Percentiles rank a stretch among this genome's conserved stretches.
Conservation (phyloP, 2,797 vertebrate genomes). For the Petrocephalus schoutedeni region DNA sequence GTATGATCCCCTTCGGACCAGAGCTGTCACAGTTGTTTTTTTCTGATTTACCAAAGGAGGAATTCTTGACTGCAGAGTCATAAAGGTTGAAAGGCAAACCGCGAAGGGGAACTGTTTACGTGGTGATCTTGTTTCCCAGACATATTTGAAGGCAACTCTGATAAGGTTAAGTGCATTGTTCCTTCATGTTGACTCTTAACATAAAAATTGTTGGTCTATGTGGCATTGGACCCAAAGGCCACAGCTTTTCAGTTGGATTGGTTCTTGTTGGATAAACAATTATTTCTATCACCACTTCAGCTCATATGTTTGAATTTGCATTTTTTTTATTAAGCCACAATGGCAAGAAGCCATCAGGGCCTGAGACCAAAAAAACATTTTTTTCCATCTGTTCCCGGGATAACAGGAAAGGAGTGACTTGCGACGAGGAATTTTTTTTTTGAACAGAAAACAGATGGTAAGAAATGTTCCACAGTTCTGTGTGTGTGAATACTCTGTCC, state of each 20-base stretch:
- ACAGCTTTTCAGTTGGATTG: neutral
- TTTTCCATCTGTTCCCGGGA: constrained; percentile 15
- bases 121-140: neutral
- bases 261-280: neutral
- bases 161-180: constrained; percentile 5
- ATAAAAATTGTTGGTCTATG: neutral
- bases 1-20: neutral
- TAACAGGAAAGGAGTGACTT: constrained; percentile 28
- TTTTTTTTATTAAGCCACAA: constrained; percentile 9
- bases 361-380: constrained; percentile 11
- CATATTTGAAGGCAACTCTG: neutral
- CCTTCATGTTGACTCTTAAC: neutral
- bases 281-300: neutral
- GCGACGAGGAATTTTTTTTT: constrained; percentile 33
- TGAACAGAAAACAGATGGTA: constrained; percentile 38
- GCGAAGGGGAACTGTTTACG: neutral
- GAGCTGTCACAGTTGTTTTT: neutral
- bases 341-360: constrained; percentile 1
- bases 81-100: neutral
- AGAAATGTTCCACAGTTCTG: constrained; percentile 21
- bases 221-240: neutral
- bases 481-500: neutral
- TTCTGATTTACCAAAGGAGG: neutral
- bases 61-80: neutral
- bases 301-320: neutral